A percentile compares a stretch with the other conserved stretches of the same genome.
phyloP scores from a whole-genome alignment of 2,113 vertebrate genomes.

The Emydocephalus ijimae region DNA sequence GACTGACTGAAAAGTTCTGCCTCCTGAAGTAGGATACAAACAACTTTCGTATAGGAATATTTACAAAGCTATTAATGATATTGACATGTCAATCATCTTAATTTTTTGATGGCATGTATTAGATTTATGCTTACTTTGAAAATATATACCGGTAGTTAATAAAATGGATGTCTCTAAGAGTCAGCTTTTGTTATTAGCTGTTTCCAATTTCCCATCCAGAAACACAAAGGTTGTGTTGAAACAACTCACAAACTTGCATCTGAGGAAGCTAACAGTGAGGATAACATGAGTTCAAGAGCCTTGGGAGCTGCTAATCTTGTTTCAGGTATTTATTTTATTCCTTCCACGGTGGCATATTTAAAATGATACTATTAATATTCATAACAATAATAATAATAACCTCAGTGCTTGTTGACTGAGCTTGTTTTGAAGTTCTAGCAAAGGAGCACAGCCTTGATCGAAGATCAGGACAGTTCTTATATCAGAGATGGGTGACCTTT shows the following conservation, averaged over 20 bases:
- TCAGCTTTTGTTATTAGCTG: background rate
- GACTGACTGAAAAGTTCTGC: background rate
- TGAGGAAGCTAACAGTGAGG: background rate
- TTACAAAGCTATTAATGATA: background rate
- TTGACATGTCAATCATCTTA: background rate
- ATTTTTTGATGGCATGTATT: background rate
- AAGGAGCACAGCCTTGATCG: background rate
- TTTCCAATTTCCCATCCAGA: background rate
- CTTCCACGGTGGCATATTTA: background rate
- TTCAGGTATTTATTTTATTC: background rate
- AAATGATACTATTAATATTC: background rate
- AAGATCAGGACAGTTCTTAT: background rate
- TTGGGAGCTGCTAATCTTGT: background rate
- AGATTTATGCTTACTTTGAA: background rate
- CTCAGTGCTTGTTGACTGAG: background rate
- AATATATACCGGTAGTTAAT: background rate
- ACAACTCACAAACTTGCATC: background rate
- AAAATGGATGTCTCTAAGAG: background rate
- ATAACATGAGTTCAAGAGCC: background rate
- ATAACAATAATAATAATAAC: background rate
- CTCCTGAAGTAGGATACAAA: background rate
- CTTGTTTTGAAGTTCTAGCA: background rate
- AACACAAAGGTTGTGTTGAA: background rate
- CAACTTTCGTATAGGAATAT: background rate
- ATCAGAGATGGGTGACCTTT: background rate